These are phyloP conservation scores for Strigamia maritima DNA, from an alignment of 2,888 invertebrate species.

Conservation along the genomic window DNA sequence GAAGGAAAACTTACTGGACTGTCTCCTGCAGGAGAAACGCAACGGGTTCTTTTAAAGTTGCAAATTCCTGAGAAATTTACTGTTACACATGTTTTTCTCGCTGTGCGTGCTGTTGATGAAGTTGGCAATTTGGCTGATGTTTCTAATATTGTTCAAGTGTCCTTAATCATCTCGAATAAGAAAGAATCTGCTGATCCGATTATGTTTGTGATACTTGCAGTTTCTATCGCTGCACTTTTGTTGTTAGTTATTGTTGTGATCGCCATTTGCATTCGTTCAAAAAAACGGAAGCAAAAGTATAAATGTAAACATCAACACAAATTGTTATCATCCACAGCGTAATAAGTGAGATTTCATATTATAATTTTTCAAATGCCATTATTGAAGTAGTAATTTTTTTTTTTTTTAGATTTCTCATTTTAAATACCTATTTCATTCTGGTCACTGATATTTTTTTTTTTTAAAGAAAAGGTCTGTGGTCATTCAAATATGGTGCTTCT, in stretches of 20 bases:
- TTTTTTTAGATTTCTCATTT: no score
- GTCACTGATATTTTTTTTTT: no score
- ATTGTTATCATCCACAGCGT: background rate
- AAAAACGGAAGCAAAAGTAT: background rate
- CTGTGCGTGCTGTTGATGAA: conserved; percentile 34
- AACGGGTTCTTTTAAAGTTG: background rate
- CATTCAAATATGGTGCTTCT: no score
- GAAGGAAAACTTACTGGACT: conserved; percentile 36
- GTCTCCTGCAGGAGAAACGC: background rate
- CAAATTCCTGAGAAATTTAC: background rate
- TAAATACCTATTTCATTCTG: no score
- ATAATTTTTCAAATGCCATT: no score
- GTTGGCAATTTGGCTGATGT: conserved; percentile 39
- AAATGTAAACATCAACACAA: conserved; percentile 14
- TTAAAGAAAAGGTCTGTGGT: no score
- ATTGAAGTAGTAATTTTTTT: no score
- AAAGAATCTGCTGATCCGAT: background rate
- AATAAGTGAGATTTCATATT: background rate
- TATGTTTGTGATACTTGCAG: background rate
- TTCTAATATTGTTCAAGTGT: conserved; percentile 37
- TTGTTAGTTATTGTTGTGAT: background rate
- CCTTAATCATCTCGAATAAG: background rate
- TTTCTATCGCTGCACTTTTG: background rate
- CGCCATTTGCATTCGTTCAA: background rate
- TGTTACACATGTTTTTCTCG: conserved; percentile 36